Evolutionary conservation across 2,113 vertebrate genomes (phyloP).

Genomic region (Lycaon pictus): DNA sequence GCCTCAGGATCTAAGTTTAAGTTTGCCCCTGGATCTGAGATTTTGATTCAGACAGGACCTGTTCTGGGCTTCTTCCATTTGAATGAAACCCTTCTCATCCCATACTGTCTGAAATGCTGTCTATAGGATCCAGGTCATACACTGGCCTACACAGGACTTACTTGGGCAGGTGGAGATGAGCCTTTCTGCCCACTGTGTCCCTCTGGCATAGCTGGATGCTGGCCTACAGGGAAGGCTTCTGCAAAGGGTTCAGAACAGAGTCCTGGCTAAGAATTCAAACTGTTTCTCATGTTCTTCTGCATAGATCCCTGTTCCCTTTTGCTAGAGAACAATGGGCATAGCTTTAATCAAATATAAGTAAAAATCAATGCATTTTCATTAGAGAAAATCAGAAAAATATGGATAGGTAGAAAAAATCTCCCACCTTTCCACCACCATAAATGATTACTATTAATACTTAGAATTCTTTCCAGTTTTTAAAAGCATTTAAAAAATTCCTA

Average conservation of each 20-base stretch:
- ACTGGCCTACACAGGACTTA: background rate
- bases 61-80: background rate
- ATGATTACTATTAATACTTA: slow-evolving; percentile 28
- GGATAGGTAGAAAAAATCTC: background rate
- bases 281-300: background rate
- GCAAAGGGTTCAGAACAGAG: background rate
- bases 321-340: background rate
- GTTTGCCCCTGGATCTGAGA: background rate
- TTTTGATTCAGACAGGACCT: background rate
- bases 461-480: slow-evolving; percentile 33
- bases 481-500: background rate
- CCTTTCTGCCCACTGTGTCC: background rate
- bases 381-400: slow-evolving; percentile 15
- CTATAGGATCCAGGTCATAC: background rate
- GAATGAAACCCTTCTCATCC: background rate
- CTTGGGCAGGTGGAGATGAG: background rate
- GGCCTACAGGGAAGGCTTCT: background rate
- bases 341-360: background rate
- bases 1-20: background rate
- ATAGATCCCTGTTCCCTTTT: background rate
- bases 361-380: slow-evolving; percentile 39
- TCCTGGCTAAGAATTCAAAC: background rate
- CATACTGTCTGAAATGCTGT: background rate
- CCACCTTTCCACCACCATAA: background rate
- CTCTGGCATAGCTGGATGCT: background rate